phyloP scores from a whole-genome alignment of 1,140 invertebrate species.

The Drosophila fuyamai region DNA sequence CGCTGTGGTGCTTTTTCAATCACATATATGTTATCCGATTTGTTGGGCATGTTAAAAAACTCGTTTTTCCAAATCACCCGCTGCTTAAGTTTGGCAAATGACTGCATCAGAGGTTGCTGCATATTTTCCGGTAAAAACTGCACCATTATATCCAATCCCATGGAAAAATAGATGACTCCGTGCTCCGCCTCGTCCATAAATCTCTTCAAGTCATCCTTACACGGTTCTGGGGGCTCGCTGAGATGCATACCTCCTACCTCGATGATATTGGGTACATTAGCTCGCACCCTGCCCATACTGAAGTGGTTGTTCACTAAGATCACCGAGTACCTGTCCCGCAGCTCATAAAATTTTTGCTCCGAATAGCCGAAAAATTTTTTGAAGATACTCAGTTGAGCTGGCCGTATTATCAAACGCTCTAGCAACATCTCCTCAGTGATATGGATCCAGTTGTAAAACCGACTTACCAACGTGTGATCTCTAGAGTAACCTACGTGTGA shows the following conservation, averaged over 20 bases:
- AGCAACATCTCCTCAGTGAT: slow-evolving; percentile 47
- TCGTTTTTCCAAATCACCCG: slow-evolving; percentile 86
- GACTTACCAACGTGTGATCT: slow-evolving; percentile 76
- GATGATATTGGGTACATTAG: slow-evolving; percentile 67
- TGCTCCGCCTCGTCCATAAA: slow-evolving; percentile 86
- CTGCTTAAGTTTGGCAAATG: slow-evolving; percentile 61
- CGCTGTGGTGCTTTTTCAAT: slow-evolving; percentile 86
- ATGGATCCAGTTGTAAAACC: slow-evolving; percentile 76
- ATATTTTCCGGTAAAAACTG: slow-evolving; percentile 85
- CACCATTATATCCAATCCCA: slow-evolving; percentile 87
- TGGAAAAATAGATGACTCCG: slow-evolving; percentile 87
- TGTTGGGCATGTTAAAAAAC: slow-evolving; percentile 52
- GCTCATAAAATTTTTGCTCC: slow-evolving; percentile 29
- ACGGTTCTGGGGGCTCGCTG: slow-evolving; percentile 70
- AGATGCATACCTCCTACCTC: slow-evolving; percentile 86
- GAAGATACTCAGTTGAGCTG: slow-evolving; percentile 66
- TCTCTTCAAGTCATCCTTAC: slow-evolving; percentile 77
- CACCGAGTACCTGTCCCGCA: slow-evolving; percentile 43
- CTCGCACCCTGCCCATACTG: slow-evolving; percentile 53
- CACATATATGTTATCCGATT: slow-evolving; percentile 87
- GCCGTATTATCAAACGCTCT: slow-evolving; percentile 25
- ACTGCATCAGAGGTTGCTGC: slow-evolving; percentile 48
- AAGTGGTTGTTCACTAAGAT: slow-evolving; percentile 69
- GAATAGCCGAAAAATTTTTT: slow-evolving; percentile 60
- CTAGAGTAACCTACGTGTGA: slow-evolving; percentile 56